A percentile compares a stretch with the other conserved stretches of the same genome.
Evolutionary conservation across 2,888 invertebrate species (phyloP).

Genomic region (Epirrhoe tristata): DNA sequence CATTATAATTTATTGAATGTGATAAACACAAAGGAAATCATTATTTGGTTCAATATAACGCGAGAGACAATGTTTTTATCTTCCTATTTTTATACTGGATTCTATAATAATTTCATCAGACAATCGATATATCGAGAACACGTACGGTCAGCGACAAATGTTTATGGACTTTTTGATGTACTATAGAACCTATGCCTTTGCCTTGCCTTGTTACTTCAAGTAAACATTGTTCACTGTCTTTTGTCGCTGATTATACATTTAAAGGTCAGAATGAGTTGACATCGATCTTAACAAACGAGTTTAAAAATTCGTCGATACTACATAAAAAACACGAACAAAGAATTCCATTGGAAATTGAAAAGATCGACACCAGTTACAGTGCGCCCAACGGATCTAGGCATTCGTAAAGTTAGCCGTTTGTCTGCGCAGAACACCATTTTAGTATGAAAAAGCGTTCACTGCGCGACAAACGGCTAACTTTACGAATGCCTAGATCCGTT

Average conservation of each 20-base stretch:
- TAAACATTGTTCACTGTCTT: background rate
- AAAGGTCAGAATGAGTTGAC: background rate
- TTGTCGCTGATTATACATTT: too few species aligned
- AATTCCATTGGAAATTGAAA: background rate
- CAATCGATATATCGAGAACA: background rate
- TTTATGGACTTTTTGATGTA: too few species aligned
- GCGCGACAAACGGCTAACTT: too few species aligned
- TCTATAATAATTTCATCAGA: background rate
- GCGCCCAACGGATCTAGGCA: too few species aligned
- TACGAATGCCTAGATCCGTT: too few species aligned
- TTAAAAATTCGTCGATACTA: background rate
- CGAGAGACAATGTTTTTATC: background rate
- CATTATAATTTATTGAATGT: conserved; percentile 31
- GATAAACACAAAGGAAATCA: conserved; percentile 16
- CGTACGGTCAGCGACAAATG: too few species aligned
- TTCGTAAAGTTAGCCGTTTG: too few species aligned
- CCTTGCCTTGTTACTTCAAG: background rate
- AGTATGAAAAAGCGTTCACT: too few species aligned
- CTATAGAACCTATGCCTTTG: too few species aligned
- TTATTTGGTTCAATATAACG: conserved; percentile 13
- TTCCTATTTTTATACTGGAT: background rate
- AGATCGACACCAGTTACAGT: too few species aligned
- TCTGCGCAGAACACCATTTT: too few species aligned
- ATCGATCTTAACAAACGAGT: background rate
- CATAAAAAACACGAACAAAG: background rate